Base-by-base conservation (phyloP, 2,888 invertebrate genomes). In the Asteroscopus sphinx region DNA sequence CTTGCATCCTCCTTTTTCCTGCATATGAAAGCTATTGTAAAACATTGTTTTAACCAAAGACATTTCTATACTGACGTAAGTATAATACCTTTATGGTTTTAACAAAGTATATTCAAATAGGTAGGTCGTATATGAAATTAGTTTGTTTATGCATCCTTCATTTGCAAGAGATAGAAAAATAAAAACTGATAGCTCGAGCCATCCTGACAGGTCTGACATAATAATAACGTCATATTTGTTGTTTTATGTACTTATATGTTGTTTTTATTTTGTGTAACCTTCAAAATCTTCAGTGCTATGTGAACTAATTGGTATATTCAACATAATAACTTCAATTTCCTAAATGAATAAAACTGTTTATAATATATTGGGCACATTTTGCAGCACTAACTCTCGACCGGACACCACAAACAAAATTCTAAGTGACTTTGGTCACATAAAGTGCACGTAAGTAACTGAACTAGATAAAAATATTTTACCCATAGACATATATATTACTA, bases 261-360 rank as follows among this genome's bases (percentile, higher is more conserved):
- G 40, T 70, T 74, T 77, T 66, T 63, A 66, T 52, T 67, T 61
- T 68, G 44, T 71, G 46, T 57, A 53, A 46, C 26, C 52, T 54
- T 39, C 61, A 58, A 81, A 82, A 81, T 78, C 68, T 32, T 55
- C 51, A 57, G 80, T 79, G 68, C 42, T 53, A 71, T 68, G 77
- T 73, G 48, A 73, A 48, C 33, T 51, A 35, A 49, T 40, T 45
- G 45, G 46, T 52, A 57, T 45, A 55, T 40, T 36, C 7, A 44
- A 40, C 28, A 36, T 39, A 42, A 25, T 46, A 21, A 30, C 36
- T 13, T 4, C n/a, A n/a, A 39, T 35, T 25, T 26, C 28, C 12
- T 48, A 15, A n/a, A 40, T 32, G 6, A n/a, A 0, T 9, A 12
- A 12, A 28, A 32, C 37, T 8, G 9, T 12, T 39, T 13, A 39